Base-by-base conservation (phyloP, 2,888 invertebrate genomes). In the Rhamphomyia laevipes region DNA sequence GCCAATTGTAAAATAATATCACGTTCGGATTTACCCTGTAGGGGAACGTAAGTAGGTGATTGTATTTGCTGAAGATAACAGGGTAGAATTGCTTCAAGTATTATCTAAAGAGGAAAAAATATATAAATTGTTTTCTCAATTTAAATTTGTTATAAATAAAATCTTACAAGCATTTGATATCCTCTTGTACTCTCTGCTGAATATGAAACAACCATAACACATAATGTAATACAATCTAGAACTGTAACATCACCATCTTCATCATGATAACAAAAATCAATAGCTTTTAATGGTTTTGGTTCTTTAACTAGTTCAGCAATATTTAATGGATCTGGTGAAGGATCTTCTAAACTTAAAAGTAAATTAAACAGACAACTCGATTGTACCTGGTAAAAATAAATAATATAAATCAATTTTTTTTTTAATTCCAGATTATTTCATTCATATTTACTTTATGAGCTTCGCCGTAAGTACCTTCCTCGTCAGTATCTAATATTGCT, bases 211-310 rank as follows among this genome's bases (percentile, higher is more conserved):
- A 99, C 97, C 82, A 99, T 97, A 0, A 99, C 95, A 66, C 97
- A 97, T 48, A 97, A 79, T n/a, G 95, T 94, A 63, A 99, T 92
- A 59, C 95, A 95, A 66, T 99, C 97, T 53, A 97, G 73, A 9
- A 99, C 89, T 11, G 90, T 91, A 47, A 97, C 95, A 77, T 93
- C 92, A 68, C 96, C 96, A 46, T 93, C 87, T 64, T 99, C 97
- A 65, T 97, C 96, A 57, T 95, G 87, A 67, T 99, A 99, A 68
- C 99, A 99, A 70, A 99, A 96, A 73, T 99, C 99, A 47, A 96
- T 86, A 0, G 96, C 92, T 66, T 91, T 89, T 15, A 95, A 72
- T 0, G 91, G 92, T 59, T 90, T 90, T 16, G 89, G 88, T 62
- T 85, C 93, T 67, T 93, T 94, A 1, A 92, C 90, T 16, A 92